Evolutionary conservation across 2,888 invertebrate species (phyloP), one percentile per base, ranked within the genome.

Genomic region (Boloria selene): DNA sequence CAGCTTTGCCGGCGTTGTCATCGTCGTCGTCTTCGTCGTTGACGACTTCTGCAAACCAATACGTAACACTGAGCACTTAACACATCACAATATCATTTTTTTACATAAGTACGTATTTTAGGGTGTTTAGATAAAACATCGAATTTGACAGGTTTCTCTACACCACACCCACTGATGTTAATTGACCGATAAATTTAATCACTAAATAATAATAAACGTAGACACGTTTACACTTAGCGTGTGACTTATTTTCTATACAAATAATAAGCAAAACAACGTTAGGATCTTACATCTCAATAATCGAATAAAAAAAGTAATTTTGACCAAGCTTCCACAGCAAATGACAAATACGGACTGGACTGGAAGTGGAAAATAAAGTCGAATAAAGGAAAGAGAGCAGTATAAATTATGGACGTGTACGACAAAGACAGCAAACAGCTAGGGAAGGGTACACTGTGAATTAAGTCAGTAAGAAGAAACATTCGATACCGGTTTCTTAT

Each of bases 1-100:
- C 78, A 98, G 90, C 90, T 97, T 97, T 75, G 97, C 96, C 82
- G 97, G 96, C 76, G 97, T 97, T 82, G 97, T 97, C 95, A 96
- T 96, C 84, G 96, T 97, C 76, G 97, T 97, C 77, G 96, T 97
- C 86, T 96, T 97, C 79, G 97, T 97, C 77, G 95, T 95, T 78
- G 97, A 96, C 83, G 97, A 97, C 87, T 97, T 97, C 97, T 97
- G 94, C 71, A 94, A 94, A 38, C 58, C 70, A 73, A 70, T 62
- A 64, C 67, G 68, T 64, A 44, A 51, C 73, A 72, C 71, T 72
- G 64, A 64, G 22, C 67, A 74, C 60, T 64, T 58, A n/a, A n/a
- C n/a, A n/a, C 7, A 16, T 22, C 44, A 52, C 18, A 53, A 51
- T 26, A 31, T 65, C 22, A 13, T n/a, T 65, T 42, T 53, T 68